These are phyloP conservation scores for Cephus rjabovi DNA, from an alignment of 2,888 invertebrate species.

Conservation along the genomic window DNA sequence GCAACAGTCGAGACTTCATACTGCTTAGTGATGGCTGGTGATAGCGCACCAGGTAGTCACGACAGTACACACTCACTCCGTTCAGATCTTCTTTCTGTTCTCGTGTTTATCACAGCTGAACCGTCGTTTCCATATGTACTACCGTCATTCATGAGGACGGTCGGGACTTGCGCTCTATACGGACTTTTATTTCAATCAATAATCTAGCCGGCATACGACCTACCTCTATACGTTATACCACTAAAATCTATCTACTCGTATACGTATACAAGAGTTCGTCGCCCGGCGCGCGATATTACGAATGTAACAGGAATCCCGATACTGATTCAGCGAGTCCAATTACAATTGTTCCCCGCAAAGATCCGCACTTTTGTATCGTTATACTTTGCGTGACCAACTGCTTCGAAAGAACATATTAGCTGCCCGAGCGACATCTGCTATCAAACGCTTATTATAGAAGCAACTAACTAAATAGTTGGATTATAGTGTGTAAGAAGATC, in stretches of 20 bases:
- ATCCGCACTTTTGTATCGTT: background rate
- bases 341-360: background rate
- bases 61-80: background rate
- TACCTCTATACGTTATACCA: background rate
- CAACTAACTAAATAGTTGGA: background rate
- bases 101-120: background rate
- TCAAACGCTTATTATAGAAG: background rate
- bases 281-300: background rate
- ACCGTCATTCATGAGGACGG: background rate
- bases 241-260: background rate
- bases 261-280: background rate
- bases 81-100: background rate
- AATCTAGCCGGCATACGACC: background rate
- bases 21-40: constrained; percentile 33
- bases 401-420: background rate
- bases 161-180: background rate
- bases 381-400: background rate
- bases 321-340: background rate
- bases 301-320: background rate
- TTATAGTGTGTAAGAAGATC: background rate
- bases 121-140: constrained; percentile 1
- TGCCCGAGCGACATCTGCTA: background rate
- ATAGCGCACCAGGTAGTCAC: background rate
- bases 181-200: background rate
- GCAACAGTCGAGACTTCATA: constrained; percentile 46